phyloP scores from a whole-genome alignment of 1,140 invertebrate genomes.

The Brevipalpus yothersi region DNA sequence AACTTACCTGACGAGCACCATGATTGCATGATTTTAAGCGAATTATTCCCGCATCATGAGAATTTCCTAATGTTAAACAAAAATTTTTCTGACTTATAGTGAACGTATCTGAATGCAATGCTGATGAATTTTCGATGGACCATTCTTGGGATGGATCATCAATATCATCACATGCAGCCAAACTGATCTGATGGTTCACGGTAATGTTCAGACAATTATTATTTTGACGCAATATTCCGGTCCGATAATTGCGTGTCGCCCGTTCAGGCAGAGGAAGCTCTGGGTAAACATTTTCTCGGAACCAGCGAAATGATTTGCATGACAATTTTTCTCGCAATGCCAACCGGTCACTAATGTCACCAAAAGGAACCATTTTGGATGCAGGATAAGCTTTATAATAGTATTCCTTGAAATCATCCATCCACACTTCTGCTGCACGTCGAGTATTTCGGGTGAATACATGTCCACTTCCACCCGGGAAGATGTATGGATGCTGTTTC shows the following conservation, averaged over 20 bases:
- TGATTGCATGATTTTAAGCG: too few relatives aligned
- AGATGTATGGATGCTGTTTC: constrained; percentile 23
- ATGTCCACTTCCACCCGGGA: constrained; percentile 27
- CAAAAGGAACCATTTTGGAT: constrained; percentile 17
- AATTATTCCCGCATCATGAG: too few relatives aligned
- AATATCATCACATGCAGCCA: constrained; percentile 39
- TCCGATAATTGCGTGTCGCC: background rate
- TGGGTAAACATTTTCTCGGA: constrained; percentile 84
- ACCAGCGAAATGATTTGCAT: constrained; percentile 58
- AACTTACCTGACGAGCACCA: too few relatives aligned
- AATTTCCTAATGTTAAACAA: too few relatives aligned
- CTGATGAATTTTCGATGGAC: constrained; percentile 51
- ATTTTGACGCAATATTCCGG: too few relatives aligned
- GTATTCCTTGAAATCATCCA: constrained; percentile 19
- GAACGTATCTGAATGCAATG: constrained; percentile 34
- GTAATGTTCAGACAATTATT: background rate
- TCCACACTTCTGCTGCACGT: constrained; percentile 19
- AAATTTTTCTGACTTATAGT: too few relatives aligned
- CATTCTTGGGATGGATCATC: constrained; percentile 71
- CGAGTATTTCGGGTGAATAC: constrained; percentile 23
- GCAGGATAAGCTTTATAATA: constrained; percentile 25
- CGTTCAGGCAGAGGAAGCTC: constrained; percentile 30
- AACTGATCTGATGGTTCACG: constrained; percentile 14
- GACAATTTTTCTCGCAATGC: constrained; percentile 17
- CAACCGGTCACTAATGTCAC: constrained; percentile 21